Evolutionary conservation across 1,140 invertebrate genomes (phyloP), one percentile per base, ranked within the genome.

Genomic region (Heterodera carotae): DNA sequence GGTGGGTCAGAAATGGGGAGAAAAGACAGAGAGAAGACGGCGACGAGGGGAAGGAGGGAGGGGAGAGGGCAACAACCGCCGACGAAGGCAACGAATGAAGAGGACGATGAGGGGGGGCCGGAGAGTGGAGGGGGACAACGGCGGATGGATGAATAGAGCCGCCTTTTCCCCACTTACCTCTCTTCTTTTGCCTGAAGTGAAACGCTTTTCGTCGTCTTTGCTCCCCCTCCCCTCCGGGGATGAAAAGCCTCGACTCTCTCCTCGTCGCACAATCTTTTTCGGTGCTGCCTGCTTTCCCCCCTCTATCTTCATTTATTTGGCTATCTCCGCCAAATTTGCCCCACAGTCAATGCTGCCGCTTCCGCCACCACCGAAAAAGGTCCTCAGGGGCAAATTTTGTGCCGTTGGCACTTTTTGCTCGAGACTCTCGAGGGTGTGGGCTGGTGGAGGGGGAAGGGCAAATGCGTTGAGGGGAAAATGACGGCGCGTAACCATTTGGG

Each of bases 281-380:
- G 39, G 27, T 56, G 33, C 29, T 69, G n/a, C 25, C 31, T 56
- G 12, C 29, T 68, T 68, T 27, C 68, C 27, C 7, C 34, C 29
- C 31, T 69, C 68, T 69, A 69, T 31, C 15, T 56, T 68, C 39
- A 36, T 68, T 68, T 56, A 56, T 56, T 56, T 56, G 48, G 48
- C 48, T 56, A 56, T 56, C 48, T 56, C 48, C 48, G 48, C 48
- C 48, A 56, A 56, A 56, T 56, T 56, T 56, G 48, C 48, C 48
- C 48, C 48, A 56, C 39, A 12, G 48, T 56, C 48, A 18, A 18
- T 22, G 48, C 48, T n/a, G 48, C 39, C 39, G n/a, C n/a, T n/a
- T n/a, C n/a, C 0, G 48, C 48, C 48, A 56, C 48, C 48, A 56
- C 0, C 48, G 18, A 56, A 56, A 56, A 56, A 56, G 48, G 48